Evolutionary conservation across 2,113 vertebrate genomes (phyloP), one percentile per base, ranked within the genome.

Genomic region (Entosphenus tridentatus): DNA sequence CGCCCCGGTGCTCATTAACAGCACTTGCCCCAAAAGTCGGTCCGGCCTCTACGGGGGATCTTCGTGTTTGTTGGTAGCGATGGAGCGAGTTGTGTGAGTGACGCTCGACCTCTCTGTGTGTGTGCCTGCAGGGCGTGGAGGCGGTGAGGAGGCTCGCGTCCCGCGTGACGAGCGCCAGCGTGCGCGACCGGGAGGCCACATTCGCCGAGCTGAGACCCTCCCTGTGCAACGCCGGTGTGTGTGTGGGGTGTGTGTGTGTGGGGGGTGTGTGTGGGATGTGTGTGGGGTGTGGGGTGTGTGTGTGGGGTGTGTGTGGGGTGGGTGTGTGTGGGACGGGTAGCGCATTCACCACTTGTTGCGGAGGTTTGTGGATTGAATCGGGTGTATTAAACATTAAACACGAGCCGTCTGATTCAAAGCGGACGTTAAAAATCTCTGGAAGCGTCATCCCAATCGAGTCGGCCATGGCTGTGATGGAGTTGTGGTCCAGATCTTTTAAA

Each of bases 91-190:
- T 10, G 3, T 57, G 56, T 12, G 11, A 2, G 9, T 9, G 17
- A 54, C n/a, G 12, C 10, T 56, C 21, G 57, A 17, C 68, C 21
- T 16, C 8, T 65, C 9, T n/a, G 3, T 2, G 12, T 6, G 55
- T 39, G 56, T 71, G 58, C 2, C 68, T 78, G 73, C 14, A 85
- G 91, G 86, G 89, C 81, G 89, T 88, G 12, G 89, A 98, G 21
- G 86, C 87, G 1, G 80, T 98, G 76, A 96, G 87, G 80, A 88
- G 84, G 70, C 96, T 98, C 81, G 90, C 93, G 1, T 80, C 81
- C 4, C 96, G 87, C 69, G 93, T 98, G 57, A 98, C 89, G 0
- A 91, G 91, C 74, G 83, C 89, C 69, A 96, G 91, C 2, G 80
- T 95, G 76, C 95, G 87, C 72, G 91, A 96, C 68, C 82, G 91